Evolutionary conservation across 2,113 vertebrate species (phyloP).

Genomic region (Caracal caracal): DNA sequence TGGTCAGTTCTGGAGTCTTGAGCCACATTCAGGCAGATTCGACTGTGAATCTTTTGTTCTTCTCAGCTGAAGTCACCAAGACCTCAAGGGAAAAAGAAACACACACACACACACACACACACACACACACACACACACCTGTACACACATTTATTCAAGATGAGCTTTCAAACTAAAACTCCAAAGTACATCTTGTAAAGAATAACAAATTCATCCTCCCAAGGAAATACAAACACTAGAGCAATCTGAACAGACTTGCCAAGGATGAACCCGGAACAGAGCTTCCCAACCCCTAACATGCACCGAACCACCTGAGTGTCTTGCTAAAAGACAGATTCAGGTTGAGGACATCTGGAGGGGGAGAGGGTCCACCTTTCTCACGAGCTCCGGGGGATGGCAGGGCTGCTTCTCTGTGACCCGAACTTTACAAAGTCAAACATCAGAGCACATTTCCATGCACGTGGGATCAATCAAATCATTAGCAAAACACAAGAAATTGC

Average conservation of each 20-base stretch:
- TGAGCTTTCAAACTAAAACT: background rate
- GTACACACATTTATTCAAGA: background rate
- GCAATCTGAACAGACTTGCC: no score
- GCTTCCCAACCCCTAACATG: background rate
- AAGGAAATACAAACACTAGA: background rate
- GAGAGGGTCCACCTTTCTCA: background rate
- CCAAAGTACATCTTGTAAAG: background rate
- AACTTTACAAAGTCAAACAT: background rate
- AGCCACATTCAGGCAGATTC: background rate
- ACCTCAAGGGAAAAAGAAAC: background rate
- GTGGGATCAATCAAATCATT: background rate
- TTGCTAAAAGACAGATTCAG: background rate
- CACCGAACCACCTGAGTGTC: background rate
- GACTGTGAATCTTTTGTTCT: background rate
- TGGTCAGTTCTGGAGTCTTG: background rate
- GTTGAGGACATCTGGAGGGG: background rate
- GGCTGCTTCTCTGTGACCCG: background rate
- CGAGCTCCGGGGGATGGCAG: fast-evolving
- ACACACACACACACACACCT: background rate
- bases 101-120: background rate
- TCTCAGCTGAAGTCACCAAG: background rate
- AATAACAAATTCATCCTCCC: background rate
- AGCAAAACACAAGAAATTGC: background rate
- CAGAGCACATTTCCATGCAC: background rate
- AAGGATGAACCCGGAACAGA: no score